Evolutionary conservation across 2,113 vertebrate species (phyloP), one percentile per base, ranked within the genome.

Genomic region (Chlorodrepanis virens): DNA sequence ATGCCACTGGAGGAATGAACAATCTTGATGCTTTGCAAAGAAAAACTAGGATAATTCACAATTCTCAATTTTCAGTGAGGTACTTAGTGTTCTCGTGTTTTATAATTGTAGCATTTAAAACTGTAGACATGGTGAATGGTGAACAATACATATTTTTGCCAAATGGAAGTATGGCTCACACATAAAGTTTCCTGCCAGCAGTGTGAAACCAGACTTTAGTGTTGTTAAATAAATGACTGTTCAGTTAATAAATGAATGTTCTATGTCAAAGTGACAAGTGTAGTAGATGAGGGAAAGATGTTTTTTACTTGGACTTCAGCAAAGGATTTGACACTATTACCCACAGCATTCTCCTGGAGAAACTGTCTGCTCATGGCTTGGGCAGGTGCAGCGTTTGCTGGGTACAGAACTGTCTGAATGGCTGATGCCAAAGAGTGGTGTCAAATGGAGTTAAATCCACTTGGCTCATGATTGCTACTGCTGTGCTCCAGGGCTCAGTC

Each of bases 71-170:
- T 81, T 81, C 21, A 44, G 13, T 40, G 49, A 70, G 68, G n/a
- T 19, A 56, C 12, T 61, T 2, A 2, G 11, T 57, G 31, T 74
- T 92, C 56, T 95, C 47, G 23, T 69, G 59, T 16, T 12, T 68
- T 78, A 60, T 69, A 94, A 94, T 63, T 86, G 54, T 83, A 96
- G 60, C 25, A n/a, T 88, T 96, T 96, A 90, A 96, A 91, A 90
- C 37, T 61, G 63, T 65, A 94, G 82, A 92, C 27, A 25, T 47
- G 53, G 77, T 27, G 95, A 85, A 97, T 74, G 24, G 35, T 40
- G 64, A 84, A 56, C 40, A 87, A 86, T 53, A 94, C 2, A 47
- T 85, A 33, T 86, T 86, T 83, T 94, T 97, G 63, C 33, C 47
- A 95, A 93, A 91, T 52, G 79, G 71, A 87, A 83, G 29, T 82